phyloP scores from a whole-genome alignment of 1,140 invertebrate genomes.

The Cyphomyrmex costatus region DNA sequence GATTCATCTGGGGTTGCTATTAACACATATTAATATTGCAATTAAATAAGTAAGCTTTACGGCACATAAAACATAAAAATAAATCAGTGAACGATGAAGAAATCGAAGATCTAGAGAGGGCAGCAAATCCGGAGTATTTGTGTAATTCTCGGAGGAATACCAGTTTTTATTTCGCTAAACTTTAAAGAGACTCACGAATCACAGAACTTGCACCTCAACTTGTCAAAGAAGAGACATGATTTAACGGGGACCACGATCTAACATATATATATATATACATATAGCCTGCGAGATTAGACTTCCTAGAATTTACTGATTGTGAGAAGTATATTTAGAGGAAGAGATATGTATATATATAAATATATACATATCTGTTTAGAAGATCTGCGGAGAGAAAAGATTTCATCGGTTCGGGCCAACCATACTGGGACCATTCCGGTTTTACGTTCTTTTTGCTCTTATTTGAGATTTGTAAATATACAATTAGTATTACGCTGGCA shows the following conservation, averaged over 20 bases:
- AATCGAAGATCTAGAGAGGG: not conserved
- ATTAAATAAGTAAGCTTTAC: constrained; percentile 29
- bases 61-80: constrained; percentile 3
- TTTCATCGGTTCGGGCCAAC: constrained; percentile 4
- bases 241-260: constrained; percentile 51
- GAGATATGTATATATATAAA: constrained; percentile 13
- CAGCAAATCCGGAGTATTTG: not conserved
- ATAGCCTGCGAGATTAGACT: constrained; percentile 52
- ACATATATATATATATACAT: not conserved
- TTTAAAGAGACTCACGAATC: constrained; percentile 19
- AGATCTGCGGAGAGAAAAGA: not conserved
- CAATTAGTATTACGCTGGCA: constrained; percentile 44
- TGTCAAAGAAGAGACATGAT: constrained; percentile 22
- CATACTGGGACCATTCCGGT: constrained; percentile 18
- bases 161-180: constrained; percentile 7
- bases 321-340: constrained; percentile 23
- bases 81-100: not conserved
- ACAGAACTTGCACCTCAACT: constrained; percentile 20
- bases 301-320: constrained; percentile 43
- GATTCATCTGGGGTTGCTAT: not conserved
- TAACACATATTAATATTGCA: constrained; percentile 14
- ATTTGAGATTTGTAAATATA: constrained; percentile 60
- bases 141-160: constrained; percentile 22
- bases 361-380: constrained; percentile 20
- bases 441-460: constrained; percentile 19